Evolutionary conservation across 2,888 invertebrate genomes (phyloP).

Genomic region (Antheraea yamamai): DNA sequence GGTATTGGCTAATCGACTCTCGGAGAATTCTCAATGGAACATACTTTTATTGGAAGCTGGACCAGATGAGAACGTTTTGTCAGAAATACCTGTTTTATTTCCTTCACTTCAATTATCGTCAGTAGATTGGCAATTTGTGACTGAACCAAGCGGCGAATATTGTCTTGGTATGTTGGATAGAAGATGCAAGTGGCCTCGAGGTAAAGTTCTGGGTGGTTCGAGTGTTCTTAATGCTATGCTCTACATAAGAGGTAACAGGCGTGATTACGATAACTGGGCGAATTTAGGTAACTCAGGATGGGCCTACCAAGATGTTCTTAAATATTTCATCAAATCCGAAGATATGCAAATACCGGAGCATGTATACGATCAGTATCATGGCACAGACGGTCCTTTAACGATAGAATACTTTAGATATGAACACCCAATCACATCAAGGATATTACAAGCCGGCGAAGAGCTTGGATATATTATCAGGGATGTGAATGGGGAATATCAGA

Average conservation of each 20-base stretch:
- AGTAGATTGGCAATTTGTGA: slow-evolving; percentile 91
- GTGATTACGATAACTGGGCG: slow-evolving; percentile 94
- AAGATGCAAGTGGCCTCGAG: slow-evolving; percentile 89
- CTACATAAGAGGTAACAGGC: slow-evolving; percentile 91
- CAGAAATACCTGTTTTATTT: slow-evolving; percentile 88
- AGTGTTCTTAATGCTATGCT: slow-evolving; percentile 95
- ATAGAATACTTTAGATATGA: slow-evolving; percentile 87
- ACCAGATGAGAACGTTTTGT: slow-evolving; percentile 86
- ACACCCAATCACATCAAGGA: slow-evolving; percentile 86
- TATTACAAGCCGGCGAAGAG: slow-evolving; percentile 86
- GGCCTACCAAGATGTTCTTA: slow-evolving; percentile 88
- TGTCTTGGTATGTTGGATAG: slow-evolving; percentile 86
- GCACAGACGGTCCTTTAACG: slow-evolving; percentile 86
- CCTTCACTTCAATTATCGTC: slow-evolving; percentile 87
- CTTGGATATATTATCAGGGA: slow-evolving; percentile 87
- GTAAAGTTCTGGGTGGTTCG: slow-evolving; percentile 90
- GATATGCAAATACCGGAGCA: slow-evolving; percentile 86
- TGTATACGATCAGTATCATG: slow-evolving; percentile 84
- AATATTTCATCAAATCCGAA: slow-evolving; percentile 91
- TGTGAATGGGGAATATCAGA: slow-evolving; percentile 89
- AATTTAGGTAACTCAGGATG: slow-evolving; percentile 88
- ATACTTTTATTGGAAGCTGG: slow-evolving; percentile 92
- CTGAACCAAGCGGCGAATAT: slow-evolving; percentile 86
- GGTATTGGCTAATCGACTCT: slow-evolving; percentile 89
- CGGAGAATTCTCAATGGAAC: slow-evolving; percentile 87